Percentiles rank a stretch among this genome's conserved stretches.
These are phyloP conservation scores for Limnodromus scolopaceus DNA, from an alignment of 2,797 vertebrate species.

Conservation along the genomic window DNA sequence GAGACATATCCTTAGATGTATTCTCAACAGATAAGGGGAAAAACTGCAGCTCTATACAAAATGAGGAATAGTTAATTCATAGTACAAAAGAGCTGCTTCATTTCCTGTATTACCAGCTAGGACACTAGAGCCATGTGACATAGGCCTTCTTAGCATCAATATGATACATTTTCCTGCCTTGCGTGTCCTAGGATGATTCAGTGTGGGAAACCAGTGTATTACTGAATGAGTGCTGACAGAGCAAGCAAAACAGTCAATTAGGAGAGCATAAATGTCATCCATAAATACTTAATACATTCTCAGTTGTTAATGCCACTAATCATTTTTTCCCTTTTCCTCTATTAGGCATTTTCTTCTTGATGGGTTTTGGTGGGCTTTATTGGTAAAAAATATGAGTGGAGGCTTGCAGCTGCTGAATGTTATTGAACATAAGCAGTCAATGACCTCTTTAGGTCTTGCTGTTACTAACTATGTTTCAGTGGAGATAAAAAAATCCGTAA, in stretches of 20 bases:
- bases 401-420: not conserved
- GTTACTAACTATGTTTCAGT: not conserved
- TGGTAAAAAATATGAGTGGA: not conserved
- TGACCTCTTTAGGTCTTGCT: not conserved
- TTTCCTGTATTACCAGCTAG: not conserved
- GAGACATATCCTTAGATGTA: not conserved
- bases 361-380: not conserved
- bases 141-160: not conserved
- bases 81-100: not conserved
- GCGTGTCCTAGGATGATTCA: not conserved
- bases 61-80: not conserved
- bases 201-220: not conserved
- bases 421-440: not conserved
- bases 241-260: not conserved
- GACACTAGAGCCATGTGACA: not conserved
- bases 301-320: not conserved
- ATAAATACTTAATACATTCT: not conserved
- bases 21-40: not conserved
- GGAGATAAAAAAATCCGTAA: not conserved
- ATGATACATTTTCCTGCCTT: not conserved
- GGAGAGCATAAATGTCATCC: not conserved
- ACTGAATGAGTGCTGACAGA: not conserved
- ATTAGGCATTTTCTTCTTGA: not conserved
- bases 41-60: not conserved
- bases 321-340: not conserved